phyloP scores from a whole-genome alignment of 2,797 vertebrate genomes.

The Enteromius mattozi region DNA sequence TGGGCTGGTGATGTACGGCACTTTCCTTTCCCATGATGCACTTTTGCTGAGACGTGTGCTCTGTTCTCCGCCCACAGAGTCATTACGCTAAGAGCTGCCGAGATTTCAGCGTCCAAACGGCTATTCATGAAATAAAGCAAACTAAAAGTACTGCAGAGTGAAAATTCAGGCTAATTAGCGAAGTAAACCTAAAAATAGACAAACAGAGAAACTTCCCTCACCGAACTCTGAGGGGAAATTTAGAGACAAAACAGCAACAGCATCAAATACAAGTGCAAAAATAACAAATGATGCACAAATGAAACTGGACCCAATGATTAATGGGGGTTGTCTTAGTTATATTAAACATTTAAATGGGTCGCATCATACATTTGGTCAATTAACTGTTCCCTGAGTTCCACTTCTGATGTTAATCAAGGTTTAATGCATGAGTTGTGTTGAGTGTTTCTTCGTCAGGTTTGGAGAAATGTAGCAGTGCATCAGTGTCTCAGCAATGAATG shows the following conservation, averaged over 20 bases:
- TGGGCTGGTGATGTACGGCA: background rate
- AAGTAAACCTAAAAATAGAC: background rate
- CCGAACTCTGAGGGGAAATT: background rate
- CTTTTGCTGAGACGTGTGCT: constrained; percentile 11
- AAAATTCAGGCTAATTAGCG: constrained; percentile 24
- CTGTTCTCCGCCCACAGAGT: constrained; percentile 9
- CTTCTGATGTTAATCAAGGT: background rate
- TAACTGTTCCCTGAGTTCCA: background rate
- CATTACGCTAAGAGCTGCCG: constrained; percentile 43
- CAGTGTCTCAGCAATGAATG: background rate
- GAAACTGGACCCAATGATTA: background rate
- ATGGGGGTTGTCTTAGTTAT: background rate
- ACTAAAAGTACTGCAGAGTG: background rate
- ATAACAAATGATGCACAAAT: background rate
- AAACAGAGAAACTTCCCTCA: background rate
- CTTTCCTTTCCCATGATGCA: constrained; percentile 30
- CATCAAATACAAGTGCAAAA: background rate
- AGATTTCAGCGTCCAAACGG: constrained; percentile 10
- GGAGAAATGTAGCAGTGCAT: background rate
- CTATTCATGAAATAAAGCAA: background rate
- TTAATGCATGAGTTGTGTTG: constrained; percentile 1
- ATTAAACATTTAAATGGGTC: background rate
- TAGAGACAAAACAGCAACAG: background rate
- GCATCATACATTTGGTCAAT: background rate
- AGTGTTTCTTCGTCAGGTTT: background rate